phyloP scores from a whole-genome alignment of 2,888 invertebrate genomes.

The Ditylenchus weischeri region DNA sequence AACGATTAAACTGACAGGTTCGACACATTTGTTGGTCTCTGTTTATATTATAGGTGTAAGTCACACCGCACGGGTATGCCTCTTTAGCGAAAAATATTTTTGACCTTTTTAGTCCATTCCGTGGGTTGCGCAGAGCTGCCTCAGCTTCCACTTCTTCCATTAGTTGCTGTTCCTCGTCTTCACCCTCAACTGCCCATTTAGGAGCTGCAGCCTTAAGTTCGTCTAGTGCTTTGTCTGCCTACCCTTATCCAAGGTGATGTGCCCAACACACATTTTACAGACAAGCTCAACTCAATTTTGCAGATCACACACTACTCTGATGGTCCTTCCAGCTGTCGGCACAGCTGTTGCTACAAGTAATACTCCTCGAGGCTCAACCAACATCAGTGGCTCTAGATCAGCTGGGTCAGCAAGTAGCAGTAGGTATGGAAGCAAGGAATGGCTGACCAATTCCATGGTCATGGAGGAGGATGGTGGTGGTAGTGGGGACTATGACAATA shows the following conservation, averaged over 20 bases:
- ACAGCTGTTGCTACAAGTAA: background rate
- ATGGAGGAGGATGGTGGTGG: background rate
- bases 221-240: slow-evolving; percentile 9
- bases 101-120: slow-evolving; percentile 38
- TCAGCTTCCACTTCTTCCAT: slow-evolving; percentile 30
- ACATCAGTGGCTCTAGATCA: background rate
- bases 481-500: background rate
- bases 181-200: slow-evolving; percentile 11
- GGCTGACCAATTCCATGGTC: background rate
- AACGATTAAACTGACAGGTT: too few species aligned
- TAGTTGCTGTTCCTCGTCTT: slow-evolving; percentile 22
- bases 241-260: slow-evolving; percentile 13
- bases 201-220: background rate
- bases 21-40: too few species aligned
- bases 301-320: slow-evolving; percentile 50
- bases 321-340: slow-evolving; percentile 42
- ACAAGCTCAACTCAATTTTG: background rate
- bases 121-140: slow-evolving; percentile 37
- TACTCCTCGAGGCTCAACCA: background rate
- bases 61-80: too few species aligned
- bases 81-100: too few species aligned
- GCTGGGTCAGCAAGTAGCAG: background rate
- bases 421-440: background rate
- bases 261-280: background rate
- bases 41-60: too few species aligned